Conservation (phyloP, 2,113 vertebrate species). For the Atrichornis clamosus region DNA sequence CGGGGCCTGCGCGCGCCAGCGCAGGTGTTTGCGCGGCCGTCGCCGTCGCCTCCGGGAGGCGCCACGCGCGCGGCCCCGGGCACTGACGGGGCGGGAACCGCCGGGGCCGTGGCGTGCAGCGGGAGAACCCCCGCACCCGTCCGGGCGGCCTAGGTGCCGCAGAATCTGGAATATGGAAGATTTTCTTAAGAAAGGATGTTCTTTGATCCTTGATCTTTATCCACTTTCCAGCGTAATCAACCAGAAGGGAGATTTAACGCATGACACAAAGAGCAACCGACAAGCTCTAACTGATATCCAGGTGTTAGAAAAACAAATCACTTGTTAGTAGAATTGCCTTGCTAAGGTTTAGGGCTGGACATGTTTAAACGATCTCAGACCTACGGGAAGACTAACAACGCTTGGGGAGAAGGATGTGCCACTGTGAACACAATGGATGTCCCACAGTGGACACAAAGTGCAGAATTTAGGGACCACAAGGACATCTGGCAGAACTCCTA, state of each 20-base stretch:
- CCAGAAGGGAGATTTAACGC: neutral
- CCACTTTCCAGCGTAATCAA: neutral
- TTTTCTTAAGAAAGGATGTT: neutral
- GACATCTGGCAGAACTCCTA: neutral
- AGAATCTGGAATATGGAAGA: accelerated
- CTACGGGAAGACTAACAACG: no score
- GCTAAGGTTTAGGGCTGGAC: neutral
- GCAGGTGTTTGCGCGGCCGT: no score
- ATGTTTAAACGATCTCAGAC: neutral
- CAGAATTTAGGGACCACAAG: neutral
- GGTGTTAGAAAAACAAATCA: neutral
- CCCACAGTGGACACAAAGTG: no score
- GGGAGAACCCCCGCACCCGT: accelerated
- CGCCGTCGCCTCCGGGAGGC: neutral
- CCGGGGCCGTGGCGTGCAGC: accelerated
- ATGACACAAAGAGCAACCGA: no score
- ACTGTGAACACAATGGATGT: no score
- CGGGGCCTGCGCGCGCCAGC: neutral
- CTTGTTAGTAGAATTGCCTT: no score
- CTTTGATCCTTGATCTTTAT: neutral
- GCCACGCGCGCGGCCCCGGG: neutral
- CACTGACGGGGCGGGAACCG: neutral
- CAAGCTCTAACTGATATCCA: neutral
- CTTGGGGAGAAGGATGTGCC: neutral
- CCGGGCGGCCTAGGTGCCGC: accelerated